phyloP scores from a whole-genome alignment of 2,888 invertebrate species.

The Clivina fossor region DNA sequence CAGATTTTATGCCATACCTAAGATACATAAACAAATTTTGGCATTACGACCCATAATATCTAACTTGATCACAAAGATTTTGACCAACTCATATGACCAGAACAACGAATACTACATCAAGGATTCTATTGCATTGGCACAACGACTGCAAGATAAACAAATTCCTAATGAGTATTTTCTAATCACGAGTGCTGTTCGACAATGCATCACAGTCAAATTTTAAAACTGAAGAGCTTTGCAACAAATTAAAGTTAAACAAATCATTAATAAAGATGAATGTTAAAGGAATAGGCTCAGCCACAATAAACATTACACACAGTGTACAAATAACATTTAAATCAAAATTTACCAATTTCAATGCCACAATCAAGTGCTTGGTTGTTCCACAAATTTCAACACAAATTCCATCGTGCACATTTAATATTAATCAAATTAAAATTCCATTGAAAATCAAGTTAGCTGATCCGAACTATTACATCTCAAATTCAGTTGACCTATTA shows the following conservation, averaged over 20 bases:
- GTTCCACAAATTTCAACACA: neutral
- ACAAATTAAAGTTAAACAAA: neutral
- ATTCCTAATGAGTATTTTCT: no score
- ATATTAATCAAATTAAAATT: neutral
- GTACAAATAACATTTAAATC: conserved; percentile 2
- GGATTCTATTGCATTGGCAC: no score
- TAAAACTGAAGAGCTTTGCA: neutral
- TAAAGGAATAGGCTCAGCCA: neutral
- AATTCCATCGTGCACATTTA: neutral
- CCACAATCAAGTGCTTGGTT: conserved; percentile 2
- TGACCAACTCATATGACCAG: no score
- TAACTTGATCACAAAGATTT: no score
- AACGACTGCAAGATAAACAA: no score
- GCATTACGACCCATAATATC: no score
- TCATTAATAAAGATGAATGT: neutral
- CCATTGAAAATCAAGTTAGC: neutral
- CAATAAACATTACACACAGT: neutral
- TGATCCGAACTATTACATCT: neutral
- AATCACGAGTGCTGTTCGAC: neutral
- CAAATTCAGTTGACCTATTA: conserved; percentile 4
- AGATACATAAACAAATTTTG: no score
- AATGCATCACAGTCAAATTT: neutral
- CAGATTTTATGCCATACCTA: no score
- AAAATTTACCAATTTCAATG: neutral
- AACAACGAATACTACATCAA: no score